phyloP scores from a whole-genome alignment of 2,113 vertebrate genomes.

The Oreochromis aureus region DNA sequence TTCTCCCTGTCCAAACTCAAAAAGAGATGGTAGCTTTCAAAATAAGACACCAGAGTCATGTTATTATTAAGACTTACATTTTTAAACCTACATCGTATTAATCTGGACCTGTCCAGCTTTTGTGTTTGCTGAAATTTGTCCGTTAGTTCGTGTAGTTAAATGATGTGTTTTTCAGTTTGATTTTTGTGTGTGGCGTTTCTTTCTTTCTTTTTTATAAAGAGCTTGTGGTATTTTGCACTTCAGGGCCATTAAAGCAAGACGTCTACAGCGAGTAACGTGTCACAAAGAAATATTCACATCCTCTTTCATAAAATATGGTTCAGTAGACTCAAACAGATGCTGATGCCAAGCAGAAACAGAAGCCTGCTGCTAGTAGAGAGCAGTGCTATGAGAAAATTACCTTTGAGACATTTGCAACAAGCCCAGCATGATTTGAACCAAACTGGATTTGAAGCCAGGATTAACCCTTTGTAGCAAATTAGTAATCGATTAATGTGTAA shows the following conservation, averaged over 20 bases:
- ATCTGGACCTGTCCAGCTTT: not conserved
- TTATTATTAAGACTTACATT: not conserved
- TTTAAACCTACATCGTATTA: not conserved
- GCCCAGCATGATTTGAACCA: not conserved
- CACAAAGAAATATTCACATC: not conserved
- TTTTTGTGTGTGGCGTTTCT: not conserved
- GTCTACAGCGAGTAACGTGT: not conserved
- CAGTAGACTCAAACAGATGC: not conserved
- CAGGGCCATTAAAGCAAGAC: not conserved
- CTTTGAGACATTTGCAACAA: not conserved
- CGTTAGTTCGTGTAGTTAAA: not conserved
- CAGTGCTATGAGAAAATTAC: not conserved
- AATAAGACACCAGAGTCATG: not conserved
- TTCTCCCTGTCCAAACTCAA: not conserved
- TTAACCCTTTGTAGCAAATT: slow-evolving; percentile 1
- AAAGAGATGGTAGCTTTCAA: not conserved
- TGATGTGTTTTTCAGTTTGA: not conserved
- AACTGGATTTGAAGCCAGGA: not conserved
- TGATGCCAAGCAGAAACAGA: slow-evolving; percentile 28
- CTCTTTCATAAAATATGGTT: not conserved
- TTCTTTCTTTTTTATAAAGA: not conserved
- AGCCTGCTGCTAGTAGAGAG: slow-evolving; percentile 45
- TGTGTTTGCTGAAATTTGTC: not conserved
- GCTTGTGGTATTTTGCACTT: not conserved
- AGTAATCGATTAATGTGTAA: slow-evolving; percentile 43